phyloP scores from a whole-genome alignment of 2,113 vertebrate species.

The Malurus alboscapulatus region DNA sequence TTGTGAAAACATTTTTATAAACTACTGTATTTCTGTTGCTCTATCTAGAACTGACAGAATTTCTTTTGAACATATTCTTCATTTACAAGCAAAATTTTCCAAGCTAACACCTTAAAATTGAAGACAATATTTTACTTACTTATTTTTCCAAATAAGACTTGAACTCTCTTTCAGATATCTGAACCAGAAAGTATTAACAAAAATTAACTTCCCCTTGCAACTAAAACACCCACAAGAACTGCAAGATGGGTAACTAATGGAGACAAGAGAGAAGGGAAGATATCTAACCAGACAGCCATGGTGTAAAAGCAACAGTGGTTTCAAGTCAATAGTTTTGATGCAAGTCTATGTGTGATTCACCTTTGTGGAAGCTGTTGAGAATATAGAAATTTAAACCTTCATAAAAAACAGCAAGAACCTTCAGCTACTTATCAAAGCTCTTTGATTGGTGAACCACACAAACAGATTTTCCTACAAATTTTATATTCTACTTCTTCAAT shows the following conservation, averaged over 20 bases:
- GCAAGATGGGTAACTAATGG: neutral
- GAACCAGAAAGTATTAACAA: neutral
- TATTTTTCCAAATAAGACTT: neutral
- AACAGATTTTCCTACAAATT: neutral
- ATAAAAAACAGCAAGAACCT: neutral
- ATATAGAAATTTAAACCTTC: neutral
- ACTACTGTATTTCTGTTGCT: neutral
- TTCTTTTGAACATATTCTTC: neutral
- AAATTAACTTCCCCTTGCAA: neutral
- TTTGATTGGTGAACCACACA: neutral
- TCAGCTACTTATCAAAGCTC: neutral
- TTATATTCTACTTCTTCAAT: neutral
- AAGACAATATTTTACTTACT: neutral
- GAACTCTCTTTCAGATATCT: neutral
- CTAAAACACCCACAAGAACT: neutral
- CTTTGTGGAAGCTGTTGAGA: neutral
- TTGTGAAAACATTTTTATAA: neutral
- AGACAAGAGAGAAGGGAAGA: neutral
- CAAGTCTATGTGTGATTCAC: neutral
- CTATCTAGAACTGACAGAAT: neutral
- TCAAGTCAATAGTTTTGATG: neutral
- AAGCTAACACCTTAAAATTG: neutral
- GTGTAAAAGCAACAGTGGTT: neutral
- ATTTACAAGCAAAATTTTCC: neutral
- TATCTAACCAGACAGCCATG: neutral